A percentile compares a stretch with the other conserved stretches of the same genome.
Evolutionary conservation across 2,797 vertebrate species (phyloP).

Genomic region (Siniperca obscura): DNA sequence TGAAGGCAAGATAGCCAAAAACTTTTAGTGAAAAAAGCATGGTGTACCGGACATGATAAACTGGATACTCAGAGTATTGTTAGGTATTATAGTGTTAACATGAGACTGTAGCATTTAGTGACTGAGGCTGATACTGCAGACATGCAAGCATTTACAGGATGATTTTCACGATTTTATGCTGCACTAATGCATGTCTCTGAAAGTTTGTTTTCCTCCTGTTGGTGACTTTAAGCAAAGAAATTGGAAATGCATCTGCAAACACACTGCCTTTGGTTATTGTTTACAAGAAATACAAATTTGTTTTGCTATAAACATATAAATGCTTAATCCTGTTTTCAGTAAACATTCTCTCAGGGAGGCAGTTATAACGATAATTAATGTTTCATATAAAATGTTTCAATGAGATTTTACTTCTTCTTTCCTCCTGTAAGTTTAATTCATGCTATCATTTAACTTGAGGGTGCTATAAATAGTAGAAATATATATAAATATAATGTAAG

Average conservation of each 20-base stretch:
- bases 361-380: no score
- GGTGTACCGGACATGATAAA: no score
- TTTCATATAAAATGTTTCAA: no score
- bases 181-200: no score
- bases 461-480: background rate
- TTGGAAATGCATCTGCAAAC: background rate
- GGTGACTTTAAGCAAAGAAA: background rate
- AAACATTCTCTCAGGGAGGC: background rate
- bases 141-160: no score
- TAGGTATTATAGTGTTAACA: no score
- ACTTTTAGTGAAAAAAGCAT: no score
- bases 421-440: background rate
- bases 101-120: background rate
- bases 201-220: background rate
- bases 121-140: no score
- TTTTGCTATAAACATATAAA: background rate
- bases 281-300: background rate
- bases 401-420: background rate
- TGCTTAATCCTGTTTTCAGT: slow-evolving; percentile 7
- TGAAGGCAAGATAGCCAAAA: no score
- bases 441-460: background rate
- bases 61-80: no score
- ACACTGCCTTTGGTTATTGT: background rate
- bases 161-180: background rate
- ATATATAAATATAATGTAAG: background rate